Evolutionary conservation across 2,888 invertebrate species (phyloP).

Genomic region (Eumacrocentrus americanus): DNA sequence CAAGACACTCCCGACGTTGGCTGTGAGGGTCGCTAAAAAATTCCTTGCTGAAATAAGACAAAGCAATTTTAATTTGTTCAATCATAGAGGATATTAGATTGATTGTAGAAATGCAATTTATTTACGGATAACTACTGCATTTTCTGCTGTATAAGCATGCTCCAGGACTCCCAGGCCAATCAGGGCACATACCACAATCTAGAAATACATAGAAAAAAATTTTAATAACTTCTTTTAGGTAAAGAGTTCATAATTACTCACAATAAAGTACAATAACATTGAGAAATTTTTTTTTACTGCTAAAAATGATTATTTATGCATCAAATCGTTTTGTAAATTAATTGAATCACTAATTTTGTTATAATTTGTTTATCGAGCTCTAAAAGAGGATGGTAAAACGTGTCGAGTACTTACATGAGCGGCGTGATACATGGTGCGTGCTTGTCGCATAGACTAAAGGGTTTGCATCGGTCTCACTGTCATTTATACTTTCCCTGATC

Average conservation of each 20-base stretch:
- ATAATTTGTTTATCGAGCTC: too few species aligned
- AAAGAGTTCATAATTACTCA: too few species aligned
- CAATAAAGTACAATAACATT: too few species aligned
- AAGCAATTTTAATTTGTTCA: not conserved
- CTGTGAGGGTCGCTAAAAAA: slow-evolving; percentile 44
- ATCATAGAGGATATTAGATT: not conserved
- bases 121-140: slow-evolving; percentile 41
- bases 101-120: not conserved
- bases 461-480: slow-evolving; percentile 46
- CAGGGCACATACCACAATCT: slow-evolving; percentile 34
- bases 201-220: too few species aligned
- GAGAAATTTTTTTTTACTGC: too few species aligned
- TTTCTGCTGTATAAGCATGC: slow-evolving; percentile 39
- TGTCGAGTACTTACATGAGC: slow-evolving; percentile 54
- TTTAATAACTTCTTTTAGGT: too few species aligned
- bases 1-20: slow-evolving; percentile 45
- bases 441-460: slow-evolving; percentile 53
- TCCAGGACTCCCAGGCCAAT: slow-evolving; percentile 25
- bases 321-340: too few species aligned
- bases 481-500: slow-evolving; percentile 58
- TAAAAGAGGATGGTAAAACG: too few species aligned
- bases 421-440: slow-evolving; percentile 55
- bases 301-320: too few species aligned
- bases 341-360: too few species aligned
- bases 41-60: slow-evolving; percentile 36